Percentiles rank a stretch among this genome's conserved stretches.
Conservation (phyloP, 35 echinoderm and acorn worm genomes). For the Hemicentrotus pulcherrimus region DNA sequence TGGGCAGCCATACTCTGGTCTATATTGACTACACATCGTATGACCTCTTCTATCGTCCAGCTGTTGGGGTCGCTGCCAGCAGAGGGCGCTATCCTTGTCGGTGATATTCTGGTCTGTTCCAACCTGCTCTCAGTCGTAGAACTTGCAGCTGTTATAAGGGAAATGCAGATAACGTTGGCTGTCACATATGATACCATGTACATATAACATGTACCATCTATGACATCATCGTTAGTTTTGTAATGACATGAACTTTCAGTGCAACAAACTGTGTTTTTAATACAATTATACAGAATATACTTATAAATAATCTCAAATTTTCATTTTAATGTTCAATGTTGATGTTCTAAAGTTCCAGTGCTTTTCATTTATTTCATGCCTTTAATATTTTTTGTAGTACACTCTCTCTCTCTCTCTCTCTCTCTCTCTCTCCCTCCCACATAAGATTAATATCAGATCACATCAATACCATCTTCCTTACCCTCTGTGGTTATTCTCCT, state of each 20-base stretch:
- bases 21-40: slow-evolving; percentile 74
- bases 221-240: background rate
- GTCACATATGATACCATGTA: no score
- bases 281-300: no score
- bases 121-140: slow-evolving; percentile 80
- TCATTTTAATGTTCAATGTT: no score
- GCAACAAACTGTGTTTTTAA: no score
- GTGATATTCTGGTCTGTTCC: slow-evolving; percentile 54
- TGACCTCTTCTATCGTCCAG: slow-evolving; percentile 96
- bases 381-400: no score
- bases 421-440: background rate
- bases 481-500: slow-evolving; percentile 77
- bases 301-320: no score
- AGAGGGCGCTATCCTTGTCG: background rate
- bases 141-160: slow-evolving; percentile 76
- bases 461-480: background rate
- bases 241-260: background rate
- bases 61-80: slow-evolving; percentile 70
- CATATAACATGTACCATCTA: no score
- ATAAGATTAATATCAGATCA: background rate
- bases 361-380: no score
- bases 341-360: no score
- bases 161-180: background rate
- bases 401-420: background rate
- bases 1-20: slow-evolving; percentile 77